Conservation (phyloP, 1,140 invertebrate genomes). For the Zaprionus davidi region DNA sequence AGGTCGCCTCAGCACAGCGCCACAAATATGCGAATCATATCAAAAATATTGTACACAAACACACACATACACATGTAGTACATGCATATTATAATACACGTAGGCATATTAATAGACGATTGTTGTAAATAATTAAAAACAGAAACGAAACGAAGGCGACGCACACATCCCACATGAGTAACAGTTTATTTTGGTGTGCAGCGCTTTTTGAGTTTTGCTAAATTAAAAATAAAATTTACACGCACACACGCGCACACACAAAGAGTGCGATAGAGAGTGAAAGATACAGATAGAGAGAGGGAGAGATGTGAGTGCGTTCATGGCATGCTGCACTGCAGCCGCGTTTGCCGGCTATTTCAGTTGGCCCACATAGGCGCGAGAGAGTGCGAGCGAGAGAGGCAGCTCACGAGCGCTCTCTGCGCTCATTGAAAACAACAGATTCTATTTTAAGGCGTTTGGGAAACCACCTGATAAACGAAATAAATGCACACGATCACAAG, state of each 20-base stretch:
- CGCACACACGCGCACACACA: conserved; percentile 20
- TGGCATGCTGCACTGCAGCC: conserved; percentile 38
- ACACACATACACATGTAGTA: conserved; percentile 36
- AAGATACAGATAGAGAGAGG: neutral
- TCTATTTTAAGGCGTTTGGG: conserved; percentile 77
- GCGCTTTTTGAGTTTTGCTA: conserved; percentile 72
- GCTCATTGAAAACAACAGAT: conserved; percentile 67
- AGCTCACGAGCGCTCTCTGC: neutral
- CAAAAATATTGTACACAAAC: conserved; percentile 19
- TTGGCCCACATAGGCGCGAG: conserved; percentile 67
- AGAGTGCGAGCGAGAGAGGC: conserved; percentile 6
- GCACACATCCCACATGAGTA: conserved; percentile 66
- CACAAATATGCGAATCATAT: conserved; percentile 41
- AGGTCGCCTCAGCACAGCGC: conserved; percentile 29
- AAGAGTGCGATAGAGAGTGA: neutral
- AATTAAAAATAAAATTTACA: conserved; percentile 77
- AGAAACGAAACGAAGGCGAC: conserved; percentile 55
- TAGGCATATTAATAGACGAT: conserved; percentile 48
- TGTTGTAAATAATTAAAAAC: conserved; percentile 78
- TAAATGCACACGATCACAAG: conserved; percentile 40
- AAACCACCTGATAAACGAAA: conserved; percentile 78
- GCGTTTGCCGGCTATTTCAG: conserved; percentile 66
- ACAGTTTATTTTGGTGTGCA: conserved; percentile 74
- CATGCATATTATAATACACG: conserved; percentile 13
- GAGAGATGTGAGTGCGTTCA: neutral